Base-by-base conservation (phyloP, 2,888 invertebrate species). In the Peribatodes rhomboidaria region DNA sequence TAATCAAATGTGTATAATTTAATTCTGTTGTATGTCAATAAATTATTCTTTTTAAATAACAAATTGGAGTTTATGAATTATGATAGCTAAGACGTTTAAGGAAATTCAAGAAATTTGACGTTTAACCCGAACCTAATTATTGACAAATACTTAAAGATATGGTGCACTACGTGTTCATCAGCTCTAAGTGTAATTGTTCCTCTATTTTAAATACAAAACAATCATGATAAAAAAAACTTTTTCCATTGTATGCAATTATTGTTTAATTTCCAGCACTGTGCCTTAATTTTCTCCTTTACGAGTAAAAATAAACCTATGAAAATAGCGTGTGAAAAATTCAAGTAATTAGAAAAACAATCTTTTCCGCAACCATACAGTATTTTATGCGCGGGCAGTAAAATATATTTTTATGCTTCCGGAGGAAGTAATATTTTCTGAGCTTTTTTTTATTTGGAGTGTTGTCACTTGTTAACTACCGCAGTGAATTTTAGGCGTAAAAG, bases 381-480 rank as follows among this genome's bases (percentile, higher is more conserved):
- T 50, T 39, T 31, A 39, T 31, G 44, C 31, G 42, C 57, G 18
- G 39, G 46, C 53, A 53, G 39, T 63, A 61, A 68, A 69, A 58
- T 42, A 58, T 37, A 10, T 59, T 62, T 57, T 59, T 56, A 53
- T 52, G 18, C 31, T 56, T 14, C n/a, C 18, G 27, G 3, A 18
- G 52, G 16, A 47, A 58, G 49, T 62, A 41, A 37, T 65, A 54
- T 56, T 53, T 41, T 46, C 13, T 18, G 58, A 13, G 35, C 27
- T 56, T 46, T 67, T n/a, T n/a, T 61, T 65, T 59, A 63, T 67
- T 67, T 52, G 42, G 33, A 33, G 47, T 60, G 44, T 63, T 57
- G 58, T 58, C 52, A 61, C 61, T 65, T 58, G 49, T 64, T 67
- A 46, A 61, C 35, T 37, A 50, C 37, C 18, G 7, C 22, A 41